Evolutionary conservation across 2,113 vertebrate species (phyloP), one percentile per base, ranked within the genome.

Genomic region (Rhadina sibilatrix): DNA sequence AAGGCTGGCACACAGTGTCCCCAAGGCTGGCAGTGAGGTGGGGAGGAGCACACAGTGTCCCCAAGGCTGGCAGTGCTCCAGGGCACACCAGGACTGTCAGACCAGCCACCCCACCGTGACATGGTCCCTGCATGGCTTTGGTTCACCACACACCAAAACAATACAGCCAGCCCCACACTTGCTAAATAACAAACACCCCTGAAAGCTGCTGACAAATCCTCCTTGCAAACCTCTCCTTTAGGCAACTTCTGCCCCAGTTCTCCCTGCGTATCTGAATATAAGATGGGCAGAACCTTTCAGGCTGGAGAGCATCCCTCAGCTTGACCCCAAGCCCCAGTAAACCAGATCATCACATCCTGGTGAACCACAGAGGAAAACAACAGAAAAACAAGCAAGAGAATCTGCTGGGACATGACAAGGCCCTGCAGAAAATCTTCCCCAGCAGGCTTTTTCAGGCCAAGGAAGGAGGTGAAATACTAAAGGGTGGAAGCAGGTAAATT

Each of bases 401-500:
- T 74, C 71, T 90, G 63, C 83, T 54, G 50, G 83, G 59, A 88
- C 65, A 50, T 17, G 81, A 50, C 16, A 53, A 77, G 71, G 66
- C 15, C 76, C 38, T 0, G 0, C 25, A 90, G 68, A 86, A 89
- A 89, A 90, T 46, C 83, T 30, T 44, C 50, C 44, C 89, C 91
- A 78, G 76, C 49, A 79, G 46, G 65, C 17, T 81, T 83, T 76
- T 46, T 56, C 83, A 63, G 75, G 82, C 78, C 68, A 89, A 84
- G 60, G 53, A 78, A 95, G 60, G 31, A 52, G 40, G 53, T 12
- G 7, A 94, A 95, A 95, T 30, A 78, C 65, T 57, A n/a, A 87
- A 63, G 84, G 52, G 49, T 87, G 8, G 84, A 84, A 87, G 93
- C 71, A 92, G 61, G 91, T 94, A 95, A 96, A 95, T 94, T 89